A percentile compares a stretch with the other conserved stretches of the same genome.
These are phyloP conservation scores for Parochlus steinenii DNA, from an alignment of 2,888 invertebrate species.

Conservation along the genomic window DNA sequence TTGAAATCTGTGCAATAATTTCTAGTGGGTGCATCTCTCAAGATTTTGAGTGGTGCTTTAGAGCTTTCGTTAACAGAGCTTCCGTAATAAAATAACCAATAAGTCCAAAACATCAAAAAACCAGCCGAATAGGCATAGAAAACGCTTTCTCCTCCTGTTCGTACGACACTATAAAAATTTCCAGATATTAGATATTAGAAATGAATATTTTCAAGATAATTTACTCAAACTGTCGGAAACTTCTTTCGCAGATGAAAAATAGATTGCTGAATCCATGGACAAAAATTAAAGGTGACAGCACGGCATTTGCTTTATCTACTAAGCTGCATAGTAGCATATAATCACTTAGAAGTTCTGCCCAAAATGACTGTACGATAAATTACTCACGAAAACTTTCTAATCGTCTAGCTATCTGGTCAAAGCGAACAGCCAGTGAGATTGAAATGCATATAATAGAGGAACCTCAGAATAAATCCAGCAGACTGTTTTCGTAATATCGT, in stretches of 20 bases:
- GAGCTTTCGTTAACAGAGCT: conserved; percentile 6
- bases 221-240: conserved; percentile 7
- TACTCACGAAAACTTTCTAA: conserved; percentile 2
- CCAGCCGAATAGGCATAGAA: conserved; percentile 6
- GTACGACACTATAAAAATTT: no score
- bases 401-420: conserved; percentile 7
- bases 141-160: conserved; percentile 6
- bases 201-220: neutral
- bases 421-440: conserved; percentile 2
- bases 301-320: neutral
- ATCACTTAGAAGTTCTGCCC: conserved; percentile 7
- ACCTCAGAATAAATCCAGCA: conserved; percentile 9
- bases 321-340: conserved; percentile 5
- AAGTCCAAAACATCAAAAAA: conserved; percentile 4
- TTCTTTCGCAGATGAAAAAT: conserved; percentile 9
- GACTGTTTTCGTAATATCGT: conserved; percentile 6
- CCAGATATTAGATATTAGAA: no score
- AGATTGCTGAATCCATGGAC: conserved; percentile 6
- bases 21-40: conserved; percentile 6
- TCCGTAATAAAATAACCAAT: conserved; percentile 2
- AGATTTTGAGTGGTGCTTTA: neutral
- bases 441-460: neutral
- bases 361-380: conserved; percentile 4
- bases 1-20: conserved; percentile 2
- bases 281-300: conserved; percentile 4